Percentiles rank a stretch among this genome's conserved stretches.
phyloP scores from a whole-genome alignment of 2,797 vertebrate species.

The Thamnophis elegans region DNA sequence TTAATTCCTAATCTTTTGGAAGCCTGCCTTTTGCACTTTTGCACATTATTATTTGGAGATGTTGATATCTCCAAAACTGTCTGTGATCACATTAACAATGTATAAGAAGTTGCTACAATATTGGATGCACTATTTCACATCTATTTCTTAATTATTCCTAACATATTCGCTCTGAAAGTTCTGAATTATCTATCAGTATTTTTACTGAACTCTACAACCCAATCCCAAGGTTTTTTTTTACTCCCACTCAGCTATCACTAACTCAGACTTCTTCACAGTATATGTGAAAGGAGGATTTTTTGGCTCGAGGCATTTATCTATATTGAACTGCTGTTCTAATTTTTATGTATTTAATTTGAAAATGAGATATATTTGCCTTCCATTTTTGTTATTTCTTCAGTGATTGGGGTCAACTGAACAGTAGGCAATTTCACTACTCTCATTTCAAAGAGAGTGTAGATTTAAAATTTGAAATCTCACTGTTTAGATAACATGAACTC shows the following conservation, averaged over 20 bases:
- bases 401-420: not conserved
- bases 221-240: not conserved
- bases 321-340: not conserved
- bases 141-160: not conserved
- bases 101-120: not conserved
- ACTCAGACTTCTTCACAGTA: not conserved
- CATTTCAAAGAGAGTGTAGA: not conserved
- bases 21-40: not conserved
- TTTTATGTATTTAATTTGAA: not conserved
- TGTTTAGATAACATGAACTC: not conserved
- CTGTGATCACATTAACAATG: not conserved
- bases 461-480: not conserved
- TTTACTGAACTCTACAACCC: not conserved
- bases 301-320: not conserved
- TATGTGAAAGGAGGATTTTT: not conserved
- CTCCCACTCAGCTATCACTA: not conserved
- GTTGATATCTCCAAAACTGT: not conserved
- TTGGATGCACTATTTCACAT: not conserved
- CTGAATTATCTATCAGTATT: not conserved
- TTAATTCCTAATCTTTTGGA: not conserved
- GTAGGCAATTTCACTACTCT: not conserved
- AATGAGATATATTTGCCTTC: not conserved
- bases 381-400: not conserved
- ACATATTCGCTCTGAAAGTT: not conserved
- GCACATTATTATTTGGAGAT: not conserved